Evolutionary conservation across 1,140 invertebrate genomes (phyloP), one percentile per base, ranked within the genome.

Genomic region (Sycobia sp.): DNA sequence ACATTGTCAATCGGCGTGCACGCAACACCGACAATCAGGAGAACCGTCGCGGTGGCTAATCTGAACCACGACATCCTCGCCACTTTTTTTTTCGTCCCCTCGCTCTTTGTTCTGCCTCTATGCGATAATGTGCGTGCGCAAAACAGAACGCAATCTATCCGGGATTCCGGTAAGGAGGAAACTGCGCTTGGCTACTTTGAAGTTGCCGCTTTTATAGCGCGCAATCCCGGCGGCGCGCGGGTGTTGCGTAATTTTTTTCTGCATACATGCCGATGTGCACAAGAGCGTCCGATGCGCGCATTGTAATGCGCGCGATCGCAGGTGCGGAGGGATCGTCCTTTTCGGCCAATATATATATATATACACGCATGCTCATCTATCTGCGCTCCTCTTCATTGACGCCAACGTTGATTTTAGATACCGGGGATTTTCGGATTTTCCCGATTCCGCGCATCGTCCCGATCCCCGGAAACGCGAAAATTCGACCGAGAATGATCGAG

Each of bases 161-260:
- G 14, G 23, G 38, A 25, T 50, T 32, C 53, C 8, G 32, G 25
- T 51, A 27, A 34, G 36, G 50, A 56, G 51, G 41, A 16, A 39
- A 65, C 62, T 65, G 49, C 14, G 44, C 41, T 25, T 7, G 2
- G 16, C 1, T 18, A n/a, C 23, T 65, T 65, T 58, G 55, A 58
- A 53, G 44, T 58, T 44, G 23, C 38, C 49, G 55, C 62, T 65
- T 65, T 65, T 65, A 65, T 65, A 59, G 49, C 39, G 27, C n/a
- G 20, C 36, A 14, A 53, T 53, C 44, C 8, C 13, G 4, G 47
- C 22, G 27, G 29, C 55, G 23, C 14, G 7, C 4, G n/a, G n/a
- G n/a, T n/a, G 50, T 63, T 64, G 54, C 62, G 54, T 58, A 64
- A 58, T 51, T 1, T n/a, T n/a, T n/a, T n/a, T n/a, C n/a, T n/a